phyloP scores from a whole-genome alignment of 2,888 invertebrate species.

The Leptinotarsa rubiginosa region DNA sequence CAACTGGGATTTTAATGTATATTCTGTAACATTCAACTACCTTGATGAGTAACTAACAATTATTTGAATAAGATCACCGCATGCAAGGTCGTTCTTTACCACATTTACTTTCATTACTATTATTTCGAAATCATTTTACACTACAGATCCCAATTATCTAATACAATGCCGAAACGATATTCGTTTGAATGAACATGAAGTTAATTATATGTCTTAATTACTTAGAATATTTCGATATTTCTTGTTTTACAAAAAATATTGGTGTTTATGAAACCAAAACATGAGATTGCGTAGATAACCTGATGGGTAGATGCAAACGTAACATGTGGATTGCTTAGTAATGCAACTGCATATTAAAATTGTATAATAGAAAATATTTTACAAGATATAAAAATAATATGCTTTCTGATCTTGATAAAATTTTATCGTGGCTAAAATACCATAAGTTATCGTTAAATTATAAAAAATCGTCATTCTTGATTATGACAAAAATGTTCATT shows the following conservation, averaged over 20 bases:
- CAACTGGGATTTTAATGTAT: neutral
- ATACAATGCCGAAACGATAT: conserved; percentile 7
- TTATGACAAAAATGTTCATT: no score
- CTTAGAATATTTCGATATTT: neutral
- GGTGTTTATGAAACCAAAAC: neutral
- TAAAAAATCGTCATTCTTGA: no score
- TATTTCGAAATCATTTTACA: conserved; percentile 34
- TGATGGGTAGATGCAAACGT: neutral
- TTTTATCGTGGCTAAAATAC: no score
- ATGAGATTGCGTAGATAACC: neutral
- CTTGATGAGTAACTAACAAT: conserved; percentile 11
- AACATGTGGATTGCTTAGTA: neutral
- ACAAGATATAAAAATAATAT: no score
- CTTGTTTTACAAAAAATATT: neutral
- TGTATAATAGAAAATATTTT: no score
- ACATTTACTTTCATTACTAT: conserved; percentile 36
- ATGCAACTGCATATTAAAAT: no score
- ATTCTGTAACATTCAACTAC: neutral
- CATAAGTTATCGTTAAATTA: no score
- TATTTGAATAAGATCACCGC: conserved; percentile 15
- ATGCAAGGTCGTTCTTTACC: conserved; percentile 35
- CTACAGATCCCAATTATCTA: neutral
- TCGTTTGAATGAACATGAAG: neutral
- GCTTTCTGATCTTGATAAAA: no score
- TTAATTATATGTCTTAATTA: conserved; percentile 3